Conservation (phyloP, 2,888 invertebrate species). For the Dicranocentrus wangi region DNA sequence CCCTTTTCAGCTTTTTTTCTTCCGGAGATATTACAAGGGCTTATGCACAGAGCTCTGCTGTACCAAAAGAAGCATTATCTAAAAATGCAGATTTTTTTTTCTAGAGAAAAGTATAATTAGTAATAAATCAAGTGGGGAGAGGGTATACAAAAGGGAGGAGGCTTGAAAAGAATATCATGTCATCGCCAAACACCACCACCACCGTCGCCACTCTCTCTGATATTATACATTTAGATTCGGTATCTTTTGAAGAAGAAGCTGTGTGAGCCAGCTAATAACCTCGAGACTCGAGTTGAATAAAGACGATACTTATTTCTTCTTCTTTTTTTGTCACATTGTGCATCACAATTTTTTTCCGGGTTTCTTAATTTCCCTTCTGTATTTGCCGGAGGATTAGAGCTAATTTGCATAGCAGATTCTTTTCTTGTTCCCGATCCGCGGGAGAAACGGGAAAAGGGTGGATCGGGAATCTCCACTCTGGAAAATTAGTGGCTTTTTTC, state of each 20-base stretch:
- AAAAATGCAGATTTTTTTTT: conserved; percentile 22
- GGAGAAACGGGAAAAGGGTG: conserved; percentile 12
- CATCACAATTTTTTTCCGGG: conserved; percentile 3
- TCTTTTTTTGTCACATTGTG: conserved; percentile 19
- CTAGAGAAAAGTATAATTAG: conserved; percentile 43
- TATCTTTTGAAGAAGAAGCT: no score
- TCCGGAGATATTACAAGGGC: no score
- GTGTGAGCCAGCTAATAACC: conserved; percentile 30
- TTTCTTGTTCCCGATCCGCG: conserved; percentile 3
- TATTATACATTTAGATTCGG: no score
- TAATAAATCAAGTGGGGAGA: conserved; percentile 47
- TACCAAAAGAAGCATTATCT: no score
- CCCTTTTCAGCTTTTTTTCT: conserved; percentile 10
- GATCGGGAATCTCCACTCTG: conserved; percentile 3
- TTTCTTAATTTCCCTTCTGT: conserved; percentile 37
- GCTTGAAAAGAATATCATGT: no score
- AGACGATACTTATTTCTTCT: conserved; percentile 22
- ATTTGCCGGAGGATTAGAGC: conserved; percentile 44
- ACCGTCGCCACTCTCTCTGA: neutral
- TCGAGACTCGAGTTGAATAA: conserved; percentile 35
- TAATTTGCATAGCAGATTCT: conserved; percentile 55
- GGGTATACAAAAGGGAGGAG: conserved; percentile 10
- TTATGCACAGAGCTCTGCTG: neutral
- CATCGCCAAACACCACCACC: conserved; percentile 26
- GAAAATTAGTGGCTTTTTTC: conserved; percentile 32